These are phyloP conservation scores for Drosophila lacteicornis DNA, from an alignment of 1,140 invertebrate species.

Conservation along the genomic window DNA sequence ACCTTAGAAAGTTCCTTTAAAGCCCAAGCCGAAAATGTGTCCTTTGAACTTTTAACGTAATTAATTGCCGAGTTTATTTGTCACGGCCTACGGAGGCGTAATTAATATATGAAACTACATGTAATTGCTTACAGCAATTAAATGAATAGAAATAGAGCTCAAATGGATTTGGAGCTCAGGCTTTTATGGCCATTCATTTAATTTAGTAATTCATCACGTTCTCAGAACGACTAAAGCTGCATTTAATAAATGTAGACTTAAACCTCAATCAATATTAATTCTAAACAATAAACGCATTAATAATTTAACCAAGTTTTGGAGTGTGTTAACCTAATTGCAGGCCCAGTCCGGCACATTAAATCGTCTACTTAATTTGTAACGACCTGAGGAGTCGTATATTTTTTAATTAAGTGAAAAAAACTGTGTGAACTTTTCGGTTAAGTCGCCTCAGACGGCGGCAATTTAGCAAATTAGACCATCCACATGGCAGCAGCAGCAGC, in stretches of 20 bases:
- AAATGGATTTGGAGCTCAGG: neutral
- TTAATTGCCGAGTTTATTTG: slow-evolving; percentile 25
- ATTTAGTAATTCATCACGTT: neutral
- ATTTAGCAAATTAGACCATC: slow-evolving; percentile 59
- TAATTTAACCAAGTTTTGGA: neutral
- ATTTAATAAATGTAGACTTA: neutral
- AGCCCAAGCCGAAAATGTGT: slow-evolving; percentile 1
- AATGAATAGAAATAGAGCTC: neutral
- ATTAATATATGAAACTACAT: slow-evolving; percentile 24
- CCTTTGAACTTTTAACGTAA: slow-evolving; percentile 31
- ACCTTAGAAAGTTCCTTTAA: slow-evolving; percentile 16
- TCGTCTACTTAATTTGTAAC: slow-evolving; percentile 15
- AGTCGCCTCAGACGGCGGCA: slow-evolving; percentile 30
- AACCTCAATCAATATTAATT: neutral
- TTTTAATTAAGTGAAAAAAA: slow-evolving; percentile 60
- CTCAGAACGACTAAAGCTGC: too few relatives aligned
- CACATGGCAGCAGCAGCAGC: slow-evolving; percentile 32
- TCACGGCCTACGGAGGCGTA: slow-evolving; percentile 14
- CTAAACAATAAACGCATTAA: neutral
- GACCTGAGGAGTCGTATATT: slow-evolving; percentile 29
- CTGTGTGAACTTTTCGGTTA: slow-evolving; percentile 42
- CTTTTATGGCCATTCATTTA: neutral
- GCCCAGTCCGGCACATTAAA: slow-evolving; percentile 1
- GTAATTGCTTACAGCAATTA: slow-evolving; percentile 11
- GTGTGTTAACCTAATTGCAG: neutral